Evolutionary conservation across 2,888 invertebrate species (phyloP), one percentile per base, ranked within the genome.

Genomic region (Yponomeuta evonymella): DNA sequence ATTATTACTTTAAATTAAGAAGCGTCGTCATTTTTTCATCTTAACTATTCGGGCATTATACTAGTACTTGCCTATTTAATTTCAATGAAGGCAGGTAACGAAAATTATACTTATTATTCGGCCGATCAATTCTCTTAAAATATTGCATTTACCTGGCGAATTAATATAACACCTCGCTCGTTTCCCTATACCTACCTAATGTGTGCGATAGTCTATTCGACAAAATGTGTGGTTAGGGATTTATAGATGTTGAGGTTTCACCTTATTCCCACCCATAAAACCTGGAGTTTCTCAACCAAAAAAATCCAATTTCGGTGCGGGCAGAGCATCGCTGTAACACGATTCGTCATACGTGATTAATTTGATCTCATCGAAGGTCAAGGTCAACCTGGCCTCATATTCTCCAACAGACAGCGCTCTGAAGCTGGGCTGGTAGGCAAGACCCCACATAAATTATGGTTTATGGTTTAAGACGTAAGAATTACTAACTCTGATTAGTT

Each of bases 301-400:
- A 87, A 86, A 86, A 85, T 81, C 75, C 79, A 23, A 43, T 43
- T 43, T 5, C 43, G 43, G 8, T 5, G 43, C 43, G 43, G 43
- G 43, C 43, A 43, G 15, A 79, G 81, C 84, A 83, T 85, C 77
- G 71, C 83, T 77, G 85, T 88, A 76, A 75, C 68, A 72, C 75
- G 77, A 89, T 89, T 90, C 83, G 90, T 84, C 83, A 86, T 88
- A 82, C 85, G 84, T 86, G 87, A 90, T 90, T 88, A 86, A 79
- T 77, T 76, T 74, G 74, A 78, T 77, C 72, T 74, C 78, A 77
- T 78, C 77, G 74, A 74, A 73, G 74, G 78, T 74, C 79, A 80
- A 85, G 85, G 86, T 85, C 87, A 85, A 86, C 86, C 80, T 73
- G 75, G 74, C 80, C 78, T n/a, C 68, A 63, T 33, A 33, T 71